A percentile compares a stretch with the other conserved stretches of the same genome.
Conservation (phyloP, 2,113 vertebrate genomes). For the Anguilla japonica region DNA sequence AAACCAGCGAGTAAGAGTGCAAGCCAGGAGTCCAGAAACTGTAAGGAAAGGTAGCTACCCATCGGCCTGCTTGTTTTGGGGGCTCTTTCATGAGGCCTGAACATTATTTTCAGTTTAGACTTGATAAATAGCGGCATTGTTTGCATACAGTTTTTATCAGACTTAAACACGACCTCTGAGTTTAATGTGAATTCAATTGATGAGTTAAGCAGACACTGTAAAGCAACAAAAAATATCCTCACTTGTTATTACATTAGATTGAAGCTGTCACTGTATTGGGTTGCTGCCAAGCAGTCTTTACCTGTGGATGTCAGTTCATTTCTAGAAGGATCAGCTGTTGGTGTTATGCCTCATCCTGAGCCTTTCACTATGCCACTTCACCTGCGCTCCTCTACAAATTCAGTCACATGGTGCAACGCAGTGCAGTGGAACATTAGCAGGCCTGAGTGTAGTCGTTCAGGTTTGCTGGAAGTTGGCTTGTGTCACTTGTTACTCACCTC, state of each 20-base stretch:
- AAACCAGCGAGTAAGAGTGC: constrained; percentile 56
- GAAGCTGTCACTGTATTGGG: not conserved
- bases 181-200: not conserved
- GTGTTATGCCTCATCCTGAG: not conserved
- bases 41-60: constrained; percentile 69
- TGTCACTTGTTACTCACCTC: not conserved
- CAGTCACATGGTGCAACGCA: not conserved
- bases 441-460: not conserved
- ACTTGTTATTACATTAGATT: not conserved
- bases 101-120: not conserved
- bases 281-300: not conserved
- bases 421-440: constrained; percentile 14
- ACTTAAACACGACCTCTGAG: not conserved
- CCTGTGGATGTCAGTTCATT: not conserved
- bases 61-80: not conserved
- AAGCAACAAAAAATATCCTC: not conserved
- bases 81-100: not conserved
- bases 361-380: not conserved
- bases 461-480: not conserved
- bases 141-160: not conserved
- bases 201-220: not conserved
- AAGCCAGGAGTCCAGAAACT: constrained; percentile 57
- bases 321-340: not conserved
- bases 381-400: not conserved
- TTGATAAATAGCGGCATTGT: not conserved